Conservation (phyloP, 2,113 vertebrate genomes). For the Colossoma macropomum region DNA sequence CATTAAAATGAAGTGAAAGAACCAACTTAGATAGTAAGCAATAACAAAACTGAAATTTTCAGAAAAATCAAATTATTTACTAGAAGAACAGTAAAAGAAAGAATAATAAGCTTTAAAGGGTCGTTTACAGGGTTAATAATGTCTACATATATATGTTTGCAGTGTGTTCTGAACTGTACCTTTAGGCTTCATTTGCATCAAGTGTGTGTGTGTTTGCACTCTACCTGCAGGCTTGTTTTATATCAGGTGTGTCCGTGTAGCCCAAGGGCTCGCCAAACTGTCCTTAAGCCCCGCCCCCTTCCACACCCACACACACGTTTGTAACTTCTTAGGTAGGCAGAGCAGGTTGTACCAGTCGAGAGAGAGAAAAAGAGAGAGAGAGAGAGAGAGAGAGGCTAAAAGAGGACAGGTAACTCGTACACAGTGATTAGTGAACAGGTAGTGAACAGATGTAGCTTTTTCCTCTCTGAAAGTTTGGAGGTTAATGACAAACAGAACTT, state of each 20-base stretch:
- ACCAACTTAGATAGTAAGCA: too few relatives aligned
- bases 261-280: conserved; percentile 91
- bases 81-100: too few relatives aligned
- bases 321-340: background rate
- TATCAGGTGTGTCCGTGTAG: conserved; percentile 92
- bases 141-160: background rate
- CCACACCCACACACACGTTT: conserved; percentile 29
- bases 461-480: background rate
- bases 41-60: too few relatives aligned
- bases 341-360: conserved; percentile 34
- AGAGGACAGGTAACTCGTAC: background rate
- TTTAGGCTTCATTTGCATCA: background rate
- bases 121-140: background rate
- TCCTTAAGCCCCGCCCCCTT: conserved; percentile 88
- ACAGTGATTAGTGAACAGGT: background rate
- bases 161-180: too few relatives aligned
- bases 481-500: background rate
- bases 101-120: too few relatives aligned
- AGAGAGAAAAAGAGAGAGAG: background rate
- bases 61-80: too few relatives aligned
- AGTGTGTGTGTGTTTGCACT: conserved; percentile 1
- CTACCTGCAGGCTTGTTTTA: conserved; percentile 91
- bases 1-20: too few relatives aligned
- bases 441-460: background rate
- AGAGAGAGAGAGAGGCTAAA: background rate